Conservation (phyloP, 2,113 vertebrate genomes). For the Morphnarchus princeps region DNA sequence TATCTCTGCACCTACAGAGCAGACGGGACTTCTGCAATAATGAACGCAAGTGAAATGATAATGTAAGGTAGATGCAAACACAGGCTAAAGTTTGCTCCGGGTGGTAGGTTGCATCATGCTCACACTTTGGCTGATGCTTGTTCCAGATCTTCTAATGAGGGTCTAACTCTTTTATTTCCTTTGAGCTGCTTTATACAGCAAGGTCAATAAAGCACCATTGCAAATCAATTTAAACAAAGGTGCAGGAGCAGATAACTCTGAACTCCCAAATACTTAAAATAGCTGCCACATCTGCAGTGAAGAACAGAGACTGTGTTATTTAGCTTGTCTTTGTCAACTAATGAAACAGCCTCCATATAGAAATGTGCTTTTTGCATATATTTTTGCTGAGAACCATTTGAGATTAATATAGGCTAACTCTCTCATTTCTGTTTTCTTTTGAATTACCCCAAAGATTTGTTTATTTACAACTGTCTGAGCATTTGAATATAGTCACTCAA, state of each 20-base stretch:
- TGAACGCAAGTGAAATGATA: background rate
- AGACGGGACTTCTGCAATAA: too few relatives aligned
- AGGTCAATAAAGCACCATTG: conserved; percentile 12
- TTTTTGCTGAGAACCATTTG: background rate
- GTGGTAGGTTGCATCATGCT: background rate
- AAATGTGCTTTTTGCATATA: conserved; percentile 23
- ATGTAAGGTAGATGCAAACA: background rate
- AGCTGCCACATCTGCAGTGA: conserved; percentile 2
- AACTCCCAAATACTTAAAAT: conserved; percentile 38
- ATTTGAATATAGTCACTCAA: background rate
- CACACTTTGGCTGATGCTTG: background rate
- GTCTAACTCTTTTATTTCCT: background rate
- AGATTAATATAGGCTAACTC: background rate
- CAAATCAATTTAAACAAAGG: conserved; percentile 56
- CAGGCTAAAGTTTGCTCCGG: background rate
- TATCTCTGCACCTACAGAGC: background rate
- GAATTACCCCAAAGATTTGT: background rate
- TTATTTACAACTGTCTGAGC: conserved; percentile 18
- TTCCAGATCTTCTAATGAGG: background rate
- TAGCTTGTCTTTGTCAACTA: background rate
- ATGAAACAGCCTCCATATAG: background rate
- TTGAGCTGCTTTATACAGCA: conserved; percentile 32
- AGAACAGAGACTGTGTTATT: conserved; percentile 18
- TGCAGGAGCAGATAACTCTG: conserved; percentile 35
- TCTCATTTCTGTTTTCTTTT: background rate